Evolutionary conservation across 2,888 invertebrate genomes (phyloP), one percentile per base, ranked within the genome.

Genomic region (Laspeyria flexula): DNA sequence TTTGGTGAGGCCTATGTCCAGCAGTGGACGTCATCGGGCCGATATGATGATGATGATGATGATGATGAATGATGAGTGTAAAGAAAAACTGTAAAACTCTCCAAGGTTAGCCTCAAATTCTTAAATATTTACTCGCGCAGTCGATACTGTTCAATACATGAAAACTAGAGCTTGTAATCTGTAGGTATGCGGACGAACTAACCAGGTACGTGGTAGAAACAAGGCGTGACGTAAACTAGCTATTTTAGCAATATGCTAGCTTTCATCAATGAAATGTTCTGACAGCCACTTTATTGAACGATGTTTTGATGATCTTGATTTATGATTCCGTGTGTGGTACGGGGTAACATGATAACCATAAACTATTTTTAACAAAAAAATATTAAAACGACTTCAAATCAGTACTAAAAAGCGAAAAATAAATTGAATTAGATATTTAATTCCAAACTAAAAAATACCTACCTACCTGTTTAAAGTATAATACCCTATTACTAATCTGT

Each of bases 201-300:
- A 34, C 34, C 59, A 60, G 51, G 48, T 62, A 56, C 68, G 50
- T 49, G 65, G 56, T 66, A 57, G 55, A 66, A 75, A 74, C 72
- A 4, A 75, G 75, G 64, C 69, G 71, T 85, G 83, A 85, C 84
- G 84, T 73, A 79, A 67, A 65, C 46, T 53, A 53, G 65, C 71
- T 82, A 81, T 81, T 81, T 77, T 60, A 61, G 61, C 39, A 50
- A 67, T 21, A 56, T 53, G 43, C 58, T 65, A 58, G 67, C 55
- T 64, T 70, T 70, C 72, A 65, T 69, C 55, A 50, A 57, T 69
- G 58, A 68, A 71, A 77, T 72, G 73, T 78, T 73, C 73, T 55
- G 60, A 68, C 60, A 60, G 64, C 59, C 64, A 67, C 58, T 77
- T 42, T 55, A 60, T 50, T n/a, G n/a, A n/a, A n/a, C 39, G 33